phyloP scores from a whole-genome alignment of 2,888 invertebrate genomes.

The Scrobipalpa costella region DNA sequence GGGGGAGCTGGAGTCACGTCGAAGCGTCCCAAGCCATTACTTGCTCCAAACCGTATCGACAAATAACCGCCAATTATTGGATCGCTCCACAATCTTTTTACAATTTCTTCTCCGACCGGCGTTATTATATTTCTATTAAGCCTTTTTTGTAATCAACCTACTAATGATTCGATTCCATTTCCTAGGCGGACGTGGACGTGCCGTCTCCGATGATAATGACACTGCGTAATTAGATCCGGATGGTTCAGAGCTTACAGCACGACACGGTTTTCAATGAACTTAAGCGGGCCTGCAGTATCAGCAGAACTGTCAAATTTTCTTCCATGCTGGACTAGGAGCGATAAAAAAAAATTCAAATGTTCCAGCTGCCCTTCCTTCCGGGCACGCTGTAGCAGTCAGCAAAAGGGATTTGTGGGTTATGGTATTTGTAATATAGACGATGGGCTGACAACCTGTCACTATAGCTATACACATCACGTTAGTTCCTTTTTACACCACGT shows the following conservation, averaged over 20 bases:
- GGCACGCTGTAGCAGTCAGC: too few species aligned
- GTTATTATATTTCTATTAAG: conserved; percentile 82
- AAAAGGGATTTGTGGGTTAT: too few species aligned
- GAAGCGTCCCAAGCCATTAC: conserved; percentile 75
- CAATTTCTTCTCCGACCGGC: conserved; percentile 77
- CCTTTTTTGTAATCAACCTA: conserved; percentile 81
- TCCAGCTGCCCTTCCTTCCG: too few species aligned
- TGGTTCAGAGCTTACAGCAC: conserved; percentile 76
- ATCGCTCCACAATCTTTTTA: conserved; percentile 81
- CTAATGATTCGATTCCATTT: conserved; percentile 82
- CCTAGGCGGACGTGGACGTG: conserved; percentile 79
- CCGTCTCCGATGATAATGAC: conserved; percentile 79
- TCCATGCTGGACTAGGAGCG: too few species aligned
- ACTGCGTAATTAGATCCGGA: conserved; percentile 80
- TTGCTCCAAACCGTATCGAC: conserved; percentile 80
- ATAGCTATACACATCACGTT: too few species aligned
- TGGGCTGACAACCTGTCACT: too few species aligned
- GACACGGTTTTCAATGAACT: background rate
- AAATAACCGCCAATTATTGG: conserved; percentile 81
- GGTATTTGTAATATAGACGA: too few species aligned
- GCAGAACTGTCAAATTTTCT: too few species aligned
- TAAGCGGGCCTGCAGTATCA: background rate
- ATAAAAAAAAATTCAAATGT: too few species aligned
- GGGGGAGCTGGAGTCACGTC: conserved; percentile 69
- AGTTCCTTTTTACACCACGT: too few species aligned